These are phyloP conservation scores for Sinella curviseta DNA, from an alignment of 1,140 invertebrate genomes.

Conservation along the genomic window DNA sequence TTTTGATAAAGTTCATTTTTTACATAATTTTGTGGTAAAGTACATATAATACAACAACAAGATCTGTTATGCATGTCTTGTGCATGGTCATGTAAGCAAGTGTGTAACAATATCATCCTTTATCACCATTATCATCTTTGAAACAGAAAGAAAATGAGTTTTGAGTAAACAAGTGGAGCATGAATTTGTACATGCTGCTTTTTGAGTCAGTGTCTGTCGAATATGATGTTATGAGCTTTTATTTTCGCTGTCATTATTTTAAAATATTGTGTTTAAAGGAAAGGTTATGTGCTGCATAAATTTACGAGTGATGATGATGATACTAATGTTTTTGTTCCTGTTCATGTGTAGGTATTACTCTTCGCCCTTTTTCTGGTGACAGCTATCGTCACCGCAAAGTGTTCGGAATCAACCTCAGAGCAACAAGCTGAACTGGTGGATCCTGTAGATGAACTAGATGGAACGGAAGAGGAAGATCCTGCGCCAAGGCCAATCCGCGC, in stretches of 20 bases:
- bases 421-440: not conserved
- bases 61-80: no score
- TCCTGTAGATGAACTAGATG: not conserved
- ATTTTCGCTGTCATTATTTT: no score
- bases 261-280: no score
- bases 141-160: no score
- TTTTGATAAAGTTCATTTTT: not conserved
- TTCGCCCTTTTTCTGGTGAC: not conserved
- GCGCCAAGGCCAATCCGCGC: not conserved
- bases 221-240: not conserved
- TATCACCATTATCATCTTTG: no score
- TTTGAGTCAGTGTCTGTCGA: not conserved
- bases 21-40: no score
- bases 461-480: not conserved
- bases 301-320: no score
- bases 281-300: no score
- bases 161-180: slow-evolving; percentile 24
- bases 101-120: no score
- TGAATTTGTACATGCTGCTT: not conserved
- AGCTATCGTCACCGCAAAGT: not conserved
- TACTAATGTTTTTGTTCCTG: no score
- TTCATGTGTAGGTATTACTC: not conserved
- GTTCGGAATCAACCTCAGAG: not conserved
- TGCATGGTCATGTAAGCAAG: no score
- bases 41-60: no score